These are phyloP conservation scores for Rhyacichthys aspro DNA, from an alignment of 2,797 vertebrate genomes.

Conservation along the genomic window DNA sequence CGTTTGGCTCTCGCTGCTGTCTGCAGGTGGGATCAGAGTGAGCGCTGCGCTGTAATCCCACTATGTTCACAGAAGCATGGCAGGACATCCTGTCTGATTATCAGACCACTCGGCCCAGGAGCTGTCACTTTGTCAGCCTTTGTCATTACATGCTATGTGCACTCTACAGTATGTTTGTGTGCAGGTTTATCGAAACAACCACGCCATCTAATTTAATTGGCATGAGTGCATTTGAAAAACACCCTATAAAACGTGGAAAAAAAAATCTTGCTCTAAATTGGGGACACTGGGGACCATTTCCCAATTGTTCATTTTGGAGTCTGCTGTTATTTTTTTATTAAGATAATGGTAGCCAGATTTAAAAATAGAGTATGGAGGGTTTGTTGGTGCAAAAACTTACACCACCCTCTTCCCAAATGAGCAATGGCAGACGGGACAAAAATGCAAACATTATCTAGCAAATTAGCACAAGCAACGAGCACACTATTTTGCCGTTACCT, in stretches of 20 bases:
- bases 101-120: slow-evolving; percentile 24
- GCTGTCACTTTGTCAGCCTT: slow-evolving; percentile 24
- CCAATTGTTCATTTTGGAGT: neutral
- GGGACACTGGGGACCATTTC: neutral
- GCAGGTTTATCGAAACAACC: neutral
- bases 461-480: no score
- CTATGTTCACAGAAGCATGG: slow-evolving; percentile 50
- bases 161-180: slow-evolving; percentile 2
- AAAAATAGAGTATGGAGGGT: no score
- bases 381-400: no score
- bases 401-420: no score
- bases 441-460: no score
- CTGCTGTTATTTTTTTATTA: neutral
- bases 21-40: slow-evolving; percentile 51
- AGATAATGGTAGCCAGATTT: neutral
- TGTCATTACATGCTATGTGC: slow-evolving; percentile 9
- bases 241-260: neutral
- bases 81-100: slow-evolving; percentile 46
- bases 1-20: slow-evolving; percentile 38
- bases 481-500: no score
- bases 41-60: slow-evolving; percentile 49
- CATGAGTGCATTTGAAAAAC: neutral
- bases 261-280: neutral
- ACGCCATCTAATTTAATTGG: no score
- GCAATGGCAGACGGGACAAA: no score